These are phyloP conservation scores for Atta texana DNA, from an alignment of 1,140 invertebrate species.

Conservation along the genomic window DNA sequence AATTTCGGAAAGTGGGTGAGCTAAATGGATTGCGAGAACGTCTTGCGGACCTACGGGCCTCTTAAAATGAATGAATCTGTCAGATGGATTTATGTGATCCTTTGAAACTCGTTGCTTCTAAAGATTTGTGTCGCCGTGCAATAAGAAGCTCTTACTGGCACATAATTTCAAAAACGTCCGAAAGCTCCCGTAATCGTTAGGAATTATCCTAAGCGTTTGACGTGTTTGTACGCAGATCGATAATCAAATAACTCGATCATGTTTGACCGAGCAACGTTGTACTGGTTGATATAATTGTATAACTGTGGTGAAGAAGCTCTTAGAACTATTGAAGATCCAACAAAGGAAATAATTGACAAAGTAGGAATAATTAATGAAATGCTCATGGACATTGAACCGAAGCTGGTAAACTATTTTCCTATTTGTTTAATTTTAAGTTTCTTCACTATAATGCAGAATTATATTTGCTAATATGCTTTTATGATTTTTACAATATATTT, in stretches of 20 bases:
- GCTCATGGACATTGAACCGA: background rate
- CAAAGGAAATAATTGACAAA: background rate
- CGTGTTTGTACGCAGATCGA: background rate
- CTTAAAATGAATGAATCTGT: slow-evolving; percentile 71
- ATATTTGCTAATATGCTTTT: slow-evolving; percentile 14
- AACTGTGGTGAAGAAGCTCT: slow-evolving; percentile 3
- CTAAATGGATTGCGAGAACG: slow-evolving; percentile 68
- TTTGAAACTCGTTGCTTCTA: slow-evolving; percentile 58
- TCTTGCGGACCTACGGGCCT: slow-evolving; percentile 59
- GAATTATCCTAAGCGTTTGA: background rate
- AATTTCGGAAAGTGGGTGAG: slow-evolving; percentile 68
- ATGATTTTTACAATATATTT: slow-evolving; percentile 9
- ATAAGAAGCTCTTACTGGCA: slow-evolving; percentile 35
- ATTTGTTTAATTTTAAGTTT: slow-evolving; percentile 9
- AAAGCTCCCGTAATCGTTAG: background rate
- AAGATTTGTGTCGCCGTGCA: slow-evolving; percentile 49
- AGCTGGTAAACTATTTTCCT: slow-evolving; percentile 14
- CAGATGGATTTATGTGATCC: slow-evolving; percentile 67
- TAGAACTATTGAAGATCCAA: background rate
- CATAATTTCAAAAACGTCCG: slow-evolving; percentile 37
- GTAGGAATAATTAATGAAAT: slow-evolving; percentile 24
- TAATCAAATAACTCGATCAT: slow-evolving; percentile 13
- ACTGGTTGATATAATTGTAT: slow-evolving; percentile 4
- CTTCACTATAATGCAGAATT: slow-evolving; percentile 11
- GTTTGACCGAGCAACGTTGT: background rate